Percentiles rank a stretch among this genome's conserved stretches.
These are phyloP conservation scores for Margaritifera margaritifera DNA, from an alignment of 2,888 invertebrate genomes.

Conservation along the genomic window DNA sequence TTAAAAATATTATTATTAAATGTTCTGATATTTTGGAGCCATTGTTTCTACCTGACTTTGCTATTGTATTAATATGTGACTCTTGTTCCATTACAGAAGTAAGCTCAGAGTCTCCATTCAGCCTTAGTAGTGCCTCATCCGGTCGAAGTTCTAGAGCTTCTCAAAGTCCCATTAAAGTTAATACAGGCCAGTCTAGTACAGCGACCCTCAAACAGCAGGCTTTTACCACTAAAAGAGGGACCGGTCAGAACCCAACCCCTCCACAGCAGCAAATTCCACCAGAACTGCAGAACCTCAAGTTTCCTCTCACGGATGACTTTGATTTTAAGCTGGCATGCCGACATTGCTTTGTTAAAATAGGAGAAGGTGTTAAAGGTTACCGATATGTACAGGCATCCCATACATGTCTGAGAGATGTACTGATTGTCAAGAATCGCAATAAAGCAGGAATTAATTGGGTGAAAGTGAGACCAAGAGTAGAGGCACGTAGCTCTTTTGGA, in stretches of 20 bases:
- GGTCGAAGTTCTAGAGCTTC: slow-evolving; percentile 31
- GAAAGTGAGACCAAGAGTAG: slow-evolving; percentile 54
- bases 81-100: too few species aligned
- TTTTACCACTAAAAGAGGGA: background rate
- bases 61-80: too few species aligned
- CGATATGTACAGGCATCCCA: slow-evolving; percentile 40
- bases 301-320: slow-evolving; percentile 53
- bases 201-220: background rate
- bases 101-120: background rate
- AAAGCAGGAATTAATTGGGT: slow-evolving; percentile 51
- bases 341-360: slow-evolving; percentile 55
- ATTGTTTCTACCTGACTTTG: too few species aligned
- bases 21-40: too few species aligned
- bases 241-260: background rate
- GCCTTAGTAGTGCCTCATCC: slow-evolving; percentile 24
- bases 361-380: slow-evolving; percentile 58
- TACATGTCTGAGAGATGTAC: slow-evolving; percentile 47
- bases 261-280: background rate
- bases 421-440: slow-evolving; percentile 48
- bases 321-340: slow-evolving; percentile 59
- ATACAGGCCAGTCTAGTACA: background rate
- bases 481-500: slow-evolving; percentile 30
- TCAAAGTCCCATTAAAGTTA: slow-evolving; percentile 26
- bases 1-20: too few species aligned
- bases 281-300: slow-evolving; percentile 29